A percentile compares a stretch with the other conserved stretches of the same genome.
phyloP scores from a whole-genome alignment of 2,113 vertebrate species.

The Thomomys bottae region DNA sequence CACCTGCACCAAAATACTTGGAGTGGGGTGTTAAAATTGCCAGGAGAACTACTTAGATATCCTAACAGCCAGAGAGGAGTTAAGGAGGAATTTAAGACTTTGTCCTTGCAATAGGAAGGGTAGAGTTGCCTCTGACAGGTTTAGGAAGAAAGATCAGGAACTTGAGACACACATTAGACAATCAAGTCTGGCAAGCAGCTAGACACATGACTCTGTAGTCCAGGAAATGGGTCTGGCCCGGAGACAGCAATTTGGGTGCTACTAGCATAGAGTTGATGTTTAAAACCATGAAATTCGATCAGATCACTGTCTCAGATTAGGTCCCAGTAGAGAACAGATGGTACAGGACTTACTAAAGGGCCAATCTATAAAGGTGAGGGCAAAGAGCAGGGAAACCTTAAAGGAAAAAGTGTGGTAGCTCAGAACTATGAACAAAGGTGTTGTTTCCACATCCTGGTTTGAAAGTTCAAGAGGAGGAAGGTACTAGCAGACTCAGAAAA shows the following conservation, averaged over 20 bases:
- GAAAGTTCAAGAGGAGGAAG: not conserved
- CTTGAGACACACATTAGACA: not conserved
- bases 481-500: not conserved
- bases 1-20: not conserved
- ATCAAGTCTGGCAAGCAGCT: not conserved
- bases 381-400: constrained; percentile 38
- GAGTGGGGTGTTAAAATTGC: not conserved
- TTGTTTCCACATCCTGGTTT: constrained; percentile 1
- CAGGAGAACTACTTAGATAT: not conserved
- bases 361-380: constrained; percentile 24
- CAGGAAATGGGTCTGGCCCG: not conserved
- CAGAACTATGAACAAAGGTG: not conserved
- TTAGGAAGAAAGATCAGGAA: constrained; percentile 16
- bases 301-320: not conserved
- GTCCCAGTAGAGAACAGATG: not conserved
- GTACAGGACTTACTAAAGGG: constrained; percentile 16
- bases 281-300: not conserved
- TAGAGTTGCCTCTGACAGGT: not conserved
- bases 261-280: not conserved
- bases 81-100: not conserved
- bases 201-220: not conserved
- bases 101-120: not conserved
- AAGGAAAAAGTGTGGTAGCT: not conserved
- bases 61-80: not conserved
- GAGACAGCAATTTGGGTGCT: not conserved